Conservation (phyloP, 2,888 invertebrate species). For the Drosophila kokeensis region DNA sequence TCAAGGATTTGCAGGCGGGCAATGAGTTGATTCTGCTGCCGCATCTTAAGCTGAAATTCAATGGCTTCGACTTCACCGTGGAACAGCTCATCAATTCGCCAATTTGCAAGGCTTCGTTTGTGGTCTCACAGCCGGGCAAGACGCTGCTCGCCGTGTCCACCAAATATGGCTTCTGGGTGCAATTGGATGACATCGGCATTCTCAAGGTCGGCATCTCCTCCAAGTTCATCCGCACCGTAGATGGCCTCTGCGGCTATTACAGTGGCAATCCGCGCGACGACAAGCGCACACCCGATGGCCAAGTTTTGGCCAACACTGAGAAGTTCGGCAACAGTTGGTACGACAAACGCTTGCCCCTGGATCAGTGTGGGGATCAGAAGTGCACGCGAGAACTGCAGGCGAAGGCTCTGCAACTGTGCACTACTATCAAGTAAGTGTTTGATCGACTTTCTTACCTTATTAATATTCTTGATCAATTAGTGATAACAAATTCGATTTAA, state of each 20-base stretch:
- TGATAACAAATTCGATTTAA: no score
- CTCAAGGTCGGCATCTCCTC: slow-evolving; percentile 90
- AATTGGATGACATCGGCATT: slow-evolving; percentile 89
- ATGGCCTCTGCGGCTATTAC: slow-evolving; percentile 92
- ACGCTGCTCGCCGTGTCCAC: slow-evolving; percentile 89
- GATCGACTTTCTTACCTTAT: background rate
- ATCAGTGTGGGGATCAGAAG: slow-evolving; percentile 87
- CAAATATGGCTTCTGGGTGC: slow-evolving; percentile 90
- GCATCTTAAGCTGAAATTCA: slow-evolving; percentile 88
- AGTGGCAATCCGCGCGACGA: slow-evolving; percentile 89
- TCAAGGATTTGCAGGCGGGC: slow-evolving; percentile 87
- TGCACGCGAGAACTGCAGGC: slow-evolving; percentile 88
- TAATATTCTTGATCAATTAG: background rate
- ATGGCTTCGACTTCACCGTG: slow-evolving; percentile 87
- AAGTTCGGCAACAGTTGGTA: slow-evolving; percentile 93
- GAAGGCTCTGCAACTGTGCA: slow-evolving; percentile 89
- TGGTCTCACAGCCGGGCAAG: slow-evolving; percentile 89
- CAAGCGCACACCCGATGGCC: slow-evolving; percentile 89
- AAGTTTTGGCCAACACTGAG: slow-evolving; percentile 87
- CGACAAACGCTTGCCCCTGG: slow-evolving; percentile 83
- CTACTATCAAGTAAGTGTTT: slow-evolving; percentile 88
- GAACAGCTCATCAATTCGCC: slow-evolving; percentile 83
- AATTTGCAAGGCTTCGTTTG: slow-evolving; percentile 86
- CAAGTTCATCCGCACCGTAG: slow-evolving; percentile 88
- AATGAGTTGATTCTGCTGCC: slow-evolving; percentile 86